Base-by-base conservation (phyloP, 2,888 invertebrate species). In the Hipparchia sbordonii region DNA sequence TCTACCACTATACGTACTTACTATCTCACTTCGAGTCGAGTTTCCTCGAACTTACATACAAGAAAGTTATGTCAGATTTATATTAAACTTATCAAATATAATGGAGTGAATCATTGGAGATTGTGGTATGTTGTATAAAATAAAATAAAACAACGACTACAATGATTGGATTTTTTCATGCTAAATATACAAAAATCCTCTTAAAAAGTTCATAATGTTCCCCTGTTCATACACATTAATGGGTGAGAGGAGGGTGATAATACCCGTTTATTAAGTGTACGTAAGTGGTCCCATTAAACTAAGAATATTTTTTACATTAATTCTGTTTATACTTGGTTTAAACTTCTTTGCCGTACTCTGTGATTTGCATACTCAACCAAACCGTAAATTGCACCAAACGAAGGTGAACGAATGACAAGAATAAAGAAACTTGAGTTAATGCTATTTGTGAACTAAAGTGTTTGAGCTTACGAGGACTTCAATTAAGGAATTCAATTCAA, bases 201-300 rank as follows among this genome's bases (percentile, higher is more conserved):
- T 39, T 39, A 2, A 12, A 39, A 57, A 39, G 33, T 39, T 60
- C 59, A 39, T 39, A 39, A 39, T 33, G 48, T 62, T 66, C 6
- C n/a, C 54, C 39, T 33, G 10, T 54, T 62, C 7, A 62, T 48
- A 13, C 8, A 13, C 63, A 63, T 63, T 51, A 54, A 10, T 2
- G 7, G 4, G 51, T 39, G 52, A 9, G 52, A 52, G 33, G 52
- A 33, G 67, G 66, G 39, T 39, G 39, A 52, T 51, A 45, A 67
- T 56, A 56, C 13, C 45, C 52, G 67, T 70, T 67, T 68, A 33
- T 60, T 10, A n/a, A 46, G 59, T 54, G 45, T 67, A 62, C 61
- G 45, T 66, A 72, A 72, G 39, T 70, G 66, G 39, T 61, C 13
- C 62, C 67, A 63, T 72, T 72, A 66, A 52, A 67, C 61, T 61